phyloP scores from a whole-genome alignment of 53 echinoderm and acorn worm species.

The Mesocentrotus franciscanus region DNA sequence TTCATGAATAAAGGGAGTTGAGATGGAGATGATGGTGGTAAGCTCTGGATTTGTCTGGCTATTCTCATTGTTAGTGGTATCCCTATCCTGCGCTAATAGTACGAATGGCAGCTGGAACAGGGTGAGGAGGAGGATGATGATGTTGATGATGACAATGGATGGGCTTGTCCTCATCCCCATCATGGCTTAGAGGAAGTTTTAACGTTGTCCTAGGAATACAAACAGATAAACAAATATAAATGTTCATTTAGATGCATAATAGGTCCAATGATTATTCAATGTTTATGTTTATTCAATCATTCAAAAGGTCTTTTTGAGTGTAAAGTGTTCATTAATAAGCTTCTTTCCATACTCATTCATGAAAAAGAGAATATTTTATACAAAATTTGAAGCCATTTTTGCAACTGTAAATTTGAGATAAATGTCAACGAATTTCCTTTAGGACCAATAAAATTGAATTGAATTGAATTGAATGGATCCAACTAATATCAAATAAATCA shows the following conservation, averaged over 20 bases:
- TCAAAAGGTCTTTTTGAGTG: background rate
- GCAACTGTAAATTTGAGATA: too few species aligned
- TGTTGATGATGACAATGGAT: slow-evolving; percentile 1
- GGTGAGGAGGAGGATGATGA: slow-evolving; percentile 1
- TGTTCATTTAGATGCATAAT: background rate
- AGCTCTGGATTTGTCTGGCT: background rate
- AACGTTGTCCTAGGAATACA: background rate
- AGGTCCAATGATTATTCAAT: background rate
- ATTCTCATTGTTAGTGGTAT: background rate
- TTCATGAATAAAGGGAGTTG: background rate
- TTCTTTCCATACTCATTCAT: background rate
- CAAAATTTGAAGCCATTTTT: too few species aligned
- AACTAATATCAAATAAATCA: too few species aligned
- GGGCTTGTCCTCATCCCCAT: slow-evolving; percentile 25
- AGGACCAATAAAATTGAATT: too few species aligned
- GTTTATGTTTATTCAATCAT: background rate
- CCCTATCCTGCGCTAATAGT: background rate
- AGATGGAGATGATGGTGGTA: slow-evolving; percentile 17
- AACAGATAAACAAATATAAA: background rate
- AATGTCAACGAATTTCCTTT: too few species aligned
- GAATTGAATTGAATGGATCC: too few species aligned
- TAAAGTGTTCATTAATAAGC: background rate
- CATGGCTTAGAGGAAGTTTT: background rate
- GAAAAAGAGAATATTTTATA: too few species aligned
- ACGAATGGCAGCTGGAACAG: background rate